Evolutionary conservation across 2,113 vertebrate species (phyloP).

Genomic region (Vulpes lagopus): DNA sequence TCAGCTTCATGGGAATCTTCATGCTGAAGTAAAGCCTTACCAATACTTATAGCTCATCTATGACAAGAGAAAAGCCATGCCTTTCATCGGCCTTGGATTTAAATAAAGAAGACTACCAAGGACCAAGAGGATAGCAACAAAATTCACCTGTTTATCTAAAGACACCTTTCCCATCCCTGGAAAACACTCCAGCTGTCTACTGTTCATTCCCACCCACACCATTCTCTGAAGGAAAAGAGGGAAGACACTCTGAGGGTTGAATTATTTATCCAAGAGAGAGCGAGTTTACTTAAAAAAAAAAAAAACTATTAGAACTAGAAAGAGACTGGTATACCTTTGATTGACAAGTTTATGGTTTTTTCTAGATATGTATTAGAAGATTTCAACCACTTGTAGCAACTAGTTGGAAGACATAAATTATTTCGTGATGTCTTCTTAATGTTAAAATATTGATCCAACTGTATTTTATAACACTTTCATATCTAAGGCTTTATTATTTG

Average conservation of each 20-base stretch:
- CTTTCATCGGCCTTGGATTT: constrained; percentile 5
- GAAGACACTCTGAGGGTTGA: neutral
- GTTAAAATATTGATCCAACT: constrained; percentile 3
- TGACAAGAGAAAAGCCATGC: neutral
- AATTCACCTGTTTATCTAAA: neutral
- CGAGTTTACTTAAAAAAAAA: neutral
- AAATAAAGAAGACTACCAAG: neutral
- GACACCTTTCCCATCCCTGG: neutral
- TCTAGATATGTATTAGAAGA: neutral
- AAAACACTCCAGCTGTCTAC: neutral
- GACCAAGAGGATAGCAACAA: neutral
- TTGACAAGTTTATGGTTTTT: neutral
- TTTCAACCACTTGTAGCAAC: neutral
- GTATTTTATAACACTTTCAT: neutral
- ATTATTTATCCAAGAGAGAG: constrained; percentile 2
- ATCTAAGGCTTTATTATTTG: neutral
- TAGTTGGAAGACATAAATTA: neutral
- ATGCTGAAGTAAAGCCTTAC: neutral
- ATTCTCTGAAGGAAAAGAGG: neutral
- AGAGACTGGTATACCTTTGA: neutral
- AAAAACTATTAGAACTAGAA: constrained; percentile 4
- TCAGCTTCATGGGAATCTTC: neutral
- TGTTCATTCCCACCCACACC: neutral
- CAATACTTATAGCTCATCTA: neutral
- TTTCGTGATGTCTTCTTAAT: neutral